Percentiles rank a stretch among this genome's conserved stretches.
These are phyloP conservation scores for Eulemur rubriventer DNA, from an alignment of 2,797 vertebrate species.

Conservation along the genomic window DNA sequence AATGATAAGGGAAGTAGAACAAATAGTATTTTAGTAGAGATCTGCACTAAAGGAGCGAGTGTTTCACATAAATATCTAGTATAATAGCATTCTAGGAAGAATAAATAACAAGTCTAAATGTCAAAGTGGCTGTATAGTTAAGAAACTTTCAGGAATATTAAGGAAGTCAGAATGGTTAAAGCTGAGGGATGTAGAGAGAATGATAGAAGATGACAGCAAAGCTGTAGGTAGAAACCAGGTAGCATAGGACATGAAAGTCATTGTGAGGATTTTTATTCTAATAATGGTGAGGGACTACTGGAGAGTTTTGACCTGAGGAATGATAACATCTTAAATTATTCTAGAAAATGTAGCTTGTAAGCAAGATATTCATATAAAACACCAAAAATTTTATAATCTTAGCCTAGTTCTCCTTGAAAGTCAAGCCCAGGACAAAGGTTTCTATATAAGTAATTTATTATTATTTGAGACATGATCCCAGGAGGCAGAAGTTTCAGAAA, in stretches of 20 bases:
- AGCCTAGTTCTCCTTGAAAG: neutral
- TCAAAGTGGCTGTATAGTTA: neutral
- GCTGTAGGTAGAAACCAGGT: neutral
- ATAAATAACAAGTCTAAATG: slow-evolving; percentile 1
- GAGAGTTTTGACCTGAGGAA: neutral
- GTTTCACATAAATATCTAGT: neutral
- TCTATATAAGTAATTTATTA: neutral
- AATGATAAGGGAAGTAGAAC: neutral
- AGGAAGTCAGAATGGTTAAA: neutral
- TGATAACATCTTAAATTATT: neutral
- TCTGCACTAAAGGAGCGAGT: neutral
- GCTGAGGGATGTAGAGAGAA: neutral
- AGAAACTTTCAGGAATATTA: neutral
- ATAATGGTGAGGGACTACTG: neutral
- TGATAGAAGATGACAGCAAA: neutral
- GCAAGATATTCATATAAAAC: neutral
- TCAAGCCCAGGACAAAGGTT: neutral
- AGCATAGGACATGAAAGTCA: too few relatives aligned
- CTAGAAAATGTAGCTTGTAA: neutral
- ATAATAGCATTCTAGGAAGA: neutral
- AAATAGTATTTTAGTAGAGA: slow-evolving; percentile 7
- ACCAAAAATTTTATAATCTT: neutral
- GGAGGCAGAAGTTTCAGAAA: neutral
- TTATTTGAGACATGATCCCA: neutral
- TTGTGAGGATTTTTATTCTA: neutral